Base-by-base conservation (phyloP, 37 sponge, comb jelly and placozoan species). In the Amphimedon queenslandica region DNA sequence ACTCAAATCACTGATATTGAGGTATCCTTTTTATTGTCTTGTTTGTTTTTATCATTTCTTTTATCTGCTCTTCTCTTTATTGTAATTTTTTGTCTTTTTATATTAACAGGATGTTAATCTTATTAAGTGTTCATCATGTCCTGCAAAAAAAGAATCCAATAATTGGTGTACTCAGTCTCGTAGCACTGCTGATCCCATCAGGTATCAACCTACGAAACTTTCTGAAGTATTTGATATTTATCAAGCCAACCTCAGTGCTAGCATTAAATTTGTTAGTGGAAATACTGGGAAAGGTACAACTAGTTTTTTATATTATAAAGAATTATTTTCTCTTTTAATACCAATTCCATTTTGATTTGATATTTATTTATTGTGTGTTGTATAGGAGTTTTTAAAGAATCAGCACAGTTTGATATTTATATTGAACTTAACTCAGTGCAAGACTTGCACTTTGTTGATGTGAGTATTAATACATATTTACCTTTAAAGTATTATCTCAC, bases 201-300 rank as follows among this genome's bases (percentile, higher is more conserved):
- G 90, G 84, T 89, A 77, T 41, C 11, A 33, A 27, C 86, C 86
- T 11, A 63, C 61, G 20, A 57, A 77, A 2, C 70, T 90, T 29
- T n/a, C 42, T 64, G 87, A 85, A 4, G 64, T 78, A 3, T 36
- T 85, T 31, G 69, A 67, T 2, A 37, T 90, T 31, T 37, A 80
- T 27, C 35, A 29, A 8, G 43, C 36, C 16, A 41, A 76, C 24
- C 55, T 57, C 0, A 51, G 58, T 11, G 55, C 38, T 34, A 68
- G 20, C 1, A 64, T 90, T 23, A 70, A 73, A 68, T 76, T 90
- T 32, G 42, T 90, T 30, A 78, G 72, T 39, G 91, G 86, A 67
- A 77, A 90, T 67, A 90, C 91, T 55, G 91, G 91, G 33, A 76
- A 71, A 85, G 91, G 91, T 81, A 18, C 13, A 18, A 42, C 8